A percentile compares a stretch with the other conserved stretches of the same genome.
phyloP scores from a whole-genome alignment of 64 coral and sea anemone genomes.

The Pachyseris speciosa region DNA sequence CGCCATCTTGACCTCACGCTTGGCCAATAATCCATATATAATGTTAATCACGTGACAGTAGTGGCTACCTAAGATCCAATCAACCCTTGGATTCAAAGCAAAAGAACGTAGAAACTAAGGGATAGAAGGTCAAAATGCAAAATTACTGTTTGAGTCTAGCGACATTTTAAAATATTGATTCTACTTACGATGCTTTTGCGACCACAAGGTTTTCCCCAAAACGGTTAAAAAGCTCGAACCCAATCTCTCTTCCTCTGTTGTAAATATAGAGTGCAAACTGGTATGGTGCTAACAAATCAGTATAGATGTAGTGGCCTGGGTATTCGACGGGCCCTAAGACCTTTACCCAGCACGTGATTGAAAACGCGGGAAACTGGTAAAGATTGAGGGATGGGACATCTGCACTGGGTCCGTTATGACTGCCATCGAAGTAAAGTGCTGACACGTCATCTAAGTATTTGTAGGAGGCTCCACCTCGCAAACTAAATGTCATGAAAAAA shows the following conservation, averaged over 20 bases:
- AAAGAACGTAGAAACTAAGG: no score
- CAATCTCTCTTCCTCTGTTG: background rate
- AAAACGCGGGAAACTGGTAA: background rate
- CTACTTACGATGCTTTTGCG: background rate
- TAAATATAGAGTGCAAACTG: background rate
- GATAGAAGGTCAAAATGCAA: no score
- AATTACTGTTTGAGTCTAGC: no score
- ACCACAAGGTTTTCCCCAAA: background rate
- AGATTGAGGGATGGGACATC: background rate
- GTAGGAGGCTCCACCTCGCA: background rate
- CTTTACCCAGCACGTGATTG: slow-evolving; percentile 1
- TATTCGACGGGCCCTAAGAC: background rate
- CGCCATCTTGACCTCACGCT: no score
- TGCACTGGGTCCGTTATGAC: background rate
- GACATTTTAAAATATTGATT: no score
- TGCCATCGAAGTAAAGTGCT: background rate
- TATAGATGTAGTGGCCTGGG: background rate
- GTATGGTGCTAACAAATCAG: background rate
- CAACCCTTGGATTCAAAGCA: no score
- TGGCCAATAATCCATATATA: no score
- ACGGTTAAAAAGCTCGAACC: background rate
- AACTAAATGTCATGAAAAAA: background rate
- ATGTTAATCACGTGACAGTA: no score
- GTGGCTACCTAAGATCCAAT: no score
- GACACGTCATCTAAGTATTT: background rate